Conservation (phyloP, 2,888 invertebrate species). For the Masnerella sp. region DNA sequence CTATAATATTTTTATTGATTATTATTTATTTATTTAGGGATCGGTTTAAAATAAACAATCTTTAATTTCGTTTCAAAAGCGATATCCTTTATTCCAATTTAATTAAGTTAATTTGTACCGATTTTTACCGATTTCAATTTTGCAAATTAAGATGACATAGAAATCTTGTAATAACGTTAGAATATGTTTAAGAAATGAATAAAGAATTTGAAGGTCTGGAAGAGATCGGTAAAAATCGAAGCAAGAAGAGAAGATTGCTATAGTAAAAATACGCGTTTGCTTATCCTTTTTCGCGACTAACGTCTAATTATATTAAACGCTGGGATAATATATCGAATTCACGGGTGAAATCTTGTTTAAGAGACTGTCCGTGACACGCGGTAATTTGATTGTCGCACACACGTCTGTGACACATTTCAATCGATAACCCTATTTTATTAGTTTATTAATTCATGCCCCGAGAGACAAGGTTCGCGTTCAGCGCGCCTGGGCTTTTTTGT, state of each 20-base stretch:
- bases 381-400: constrained; percentile 52
- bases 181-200: too few species aligned
- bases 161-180: too few species aligned
- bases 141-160: too few species aligned
- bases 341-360: constrained; percentile 46
- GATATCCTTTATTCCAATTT: too few species aligned
- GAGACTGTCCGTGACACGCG: constrained; percentile 38
- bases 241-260: too few species aligned
- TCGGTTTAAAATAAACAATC: not conserved
- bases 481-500: constrained; percentile 9
- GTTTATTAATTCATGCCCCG: constrained; percentile 45
- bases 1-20: not conserved
- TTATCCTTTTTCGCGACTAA: not conserved
- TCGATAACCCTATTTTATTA: constrained; percentile 57
- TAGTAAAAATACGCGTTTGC: too few species aligned
- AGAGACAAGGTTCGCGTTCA: constrained; percentile 27
- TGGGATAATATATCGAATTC: constrained; percentile 30
- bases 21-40: not conserved
- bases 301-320: constrained; percentile 23
- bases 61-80: not conserved
- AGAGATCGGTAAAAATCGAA: not conserved
- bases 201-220: too few species aligned
- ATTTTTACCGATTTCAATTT: too few species aligned
- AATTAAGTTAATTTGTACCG: too few species aligned
- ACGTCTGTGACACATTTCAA: constrained; percentile 39